A percentile compares a stretch with the other conserved stretches of the same genome.
These are phyloP conservation scores for Tarsius wallacei DNA, from an alignment of 2,797 vertebrate species.

Conservation along the genomic window DNA sequence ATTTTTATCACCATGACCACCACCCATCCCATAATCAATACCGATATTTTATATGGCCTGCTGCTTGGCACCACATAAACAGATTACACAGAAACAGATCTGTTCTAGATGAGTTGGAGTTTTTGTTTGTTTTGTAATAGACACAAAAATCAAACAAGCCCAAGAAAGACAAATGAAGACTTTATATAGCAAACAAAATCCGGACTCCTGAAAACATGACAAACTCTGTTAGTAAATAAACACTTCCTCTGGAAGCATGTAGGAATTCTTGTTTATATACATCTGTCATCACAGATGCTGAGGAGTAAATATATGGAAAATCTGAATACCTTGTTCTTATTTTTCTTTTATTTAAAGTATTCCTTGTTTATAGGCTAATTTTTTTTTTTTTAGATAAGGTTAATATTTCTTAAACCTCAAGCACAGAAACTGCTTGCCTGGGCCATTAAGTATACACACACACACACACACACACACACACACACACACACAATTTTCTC, in stretches of 20 bases:
- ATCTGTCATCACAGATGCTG: slow-evolving; percentile 22
- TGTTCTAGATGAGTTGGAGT: background rate
- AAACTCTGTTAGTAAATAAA: background rate
- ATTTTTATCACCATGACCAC: background rate
- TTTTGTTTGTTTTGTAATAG: background rate
- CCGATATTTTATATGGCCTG: background rate
- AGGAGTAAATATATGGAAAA: slow-evolving; percentile 18
- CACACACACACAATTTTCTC: background rate
- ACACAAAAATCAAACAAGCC: slow-evolving; percentile 34
- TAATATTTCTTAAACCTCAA: slow-evolving; percentile 47
- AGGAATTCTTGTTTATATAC: background rate
- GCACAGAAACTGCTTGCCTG: background rate
- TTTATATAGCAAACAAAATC: slow-evolving; percentile 61
- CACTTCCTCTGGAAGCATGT: background rate
- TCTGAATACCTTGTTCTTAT: background rate
- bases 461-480: background rate
- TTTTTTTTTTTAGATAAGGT: slow-evolving; percentile 63
- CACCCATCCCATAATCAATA: background rate
- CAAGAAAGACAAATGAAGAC: slow-evolving; percentile 48
- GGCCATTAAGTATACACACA: background rate
- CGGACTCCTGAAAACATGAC: slow-evolving; percentile 51
- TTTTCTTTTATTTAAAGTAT: slow-evolving; percentile 54
- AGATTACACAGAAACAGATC: slow-evolving; percentile 28
- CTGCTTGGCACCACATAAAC: background rate
- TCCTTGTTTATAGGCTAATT: background rate